phyloP scores from a whole-genome alignment of 1,140 invertebrate species.

The Halictus rubicundus region DNA sequence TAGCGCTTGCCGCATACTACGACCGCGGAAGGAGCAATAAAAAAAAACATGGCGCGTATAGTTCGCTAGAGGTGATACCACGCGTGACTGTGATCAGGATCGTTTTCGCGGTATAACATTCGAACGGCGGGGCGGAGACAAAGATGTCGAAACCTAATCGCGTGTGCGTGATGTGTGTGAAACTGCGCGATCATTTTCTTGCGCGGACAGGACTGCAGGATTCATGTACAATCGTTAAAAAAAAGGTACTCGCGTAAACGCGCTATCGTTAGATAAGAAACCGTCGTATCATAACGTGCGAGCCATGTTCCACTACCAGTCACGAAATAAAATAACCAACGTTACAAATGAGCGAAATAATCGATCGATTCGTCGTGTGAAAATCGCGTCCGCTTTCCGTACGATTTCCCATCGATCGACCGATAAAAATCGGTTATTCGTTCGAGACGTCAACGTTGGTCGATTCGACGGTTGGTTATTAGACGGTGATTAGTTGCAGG shows the following conservation, averaged over 20 bases:
- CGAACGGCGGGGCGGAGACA: too few relatives aligned
- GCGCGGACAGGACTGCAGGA: neutral
- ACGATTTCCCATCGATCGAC: too few relatives aligned
- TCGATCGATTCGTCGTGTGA: too few relatives aligned
- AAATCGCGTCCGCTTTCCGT: too few relatives aligned
- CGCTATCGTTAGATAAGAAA: slow-evolving; percentile 17
- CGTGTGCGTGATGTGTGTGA: neutral
- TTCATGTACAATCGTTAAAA: neutral
- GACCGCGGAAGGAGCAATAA: too few relatives aligned
- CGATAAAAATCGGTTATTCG: too few relatives aligned
- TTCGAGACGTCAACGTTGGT: too few relatives aligned
- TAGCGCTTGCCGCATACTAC: too few relatives aligned
- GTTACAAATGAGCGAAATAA: too few relatives aligned
- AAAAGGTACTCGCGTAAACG: neutral
- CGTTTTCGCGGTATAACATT: neutral
- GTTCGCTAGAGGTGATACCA: too few relatives aligned
- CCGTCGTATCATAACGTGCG: neutral
- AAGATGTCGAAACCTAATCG: neutral
- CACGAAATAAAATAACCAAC: neutral
- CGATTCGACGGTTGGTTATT: too few relatives aligned
- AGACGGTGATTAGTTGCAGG: too few relatives aligned
- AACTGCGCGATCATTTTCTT: neutral
- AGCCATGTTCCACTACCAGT: neutral
- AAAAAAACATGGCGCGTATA: neutral
- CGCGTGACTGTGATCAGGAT: neutral